Evolutionary conservation across 2,113 vertebrate genomes (phyloP), one percentile per base, ranked within the genome.

Genomic region (Upupa epops): DNA sequence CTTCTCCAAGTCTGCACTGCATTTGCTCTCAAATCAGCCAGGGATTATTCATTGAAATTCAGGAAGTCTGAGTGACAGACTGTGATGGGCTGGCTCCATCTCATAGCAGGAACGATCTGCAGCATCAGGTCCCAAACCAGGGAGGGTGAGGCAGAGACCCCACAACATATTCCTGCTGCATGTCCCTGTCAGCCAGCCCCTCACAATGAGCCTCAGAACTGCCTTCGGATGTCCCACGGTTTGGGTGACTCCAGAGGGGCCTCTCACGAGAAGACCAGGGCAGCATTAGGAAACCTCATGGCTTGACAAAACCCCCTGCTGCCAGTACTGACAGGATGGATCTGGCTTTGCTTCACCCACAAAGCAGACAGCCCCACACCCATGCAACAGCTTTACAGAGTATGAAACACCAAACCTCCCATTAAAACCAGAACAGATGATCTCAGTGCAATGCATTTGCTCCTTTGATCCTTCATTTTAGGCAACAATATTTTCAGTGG

Each of bases 1-100:
- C 76, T 63, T 13, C 71, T 61, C 86, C 90, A 81, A 63, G 68
- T 7, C 90, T 65, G 88, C 88, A 91, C 17, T 76, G 83, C 31
- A 36, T 11, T 40, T 72, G 51, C 4, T 58, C 72, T 49, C 75
- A 58, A 4, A 61, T 19, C 79, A 32, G 85, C 40, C 88, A 20
- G 17, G 36, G 8, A 0, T 48, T 22, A 77, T 5, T 82, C 34
- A 49, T 11, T 8, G 8, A 61, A 15, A 82, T 60, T 70, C 2
- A 14, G 26, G 14, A 20, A 18, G 61, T 1, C 20, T 11, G 69
- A 19, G 74, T 28, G 92, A 75, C 59, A 10, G 8, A 26, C 65
- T 3, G 9, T 2, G 1, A n/a, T 19, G 0, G 6, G 37, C 87
- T 71, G 78, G 58, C 87, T 78, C 20, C 65, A 70, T 42, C 42